phyloP scores from a whole-genome alignment of 2,113 vertebrate genomes.

The Bos indicus region DNA sequence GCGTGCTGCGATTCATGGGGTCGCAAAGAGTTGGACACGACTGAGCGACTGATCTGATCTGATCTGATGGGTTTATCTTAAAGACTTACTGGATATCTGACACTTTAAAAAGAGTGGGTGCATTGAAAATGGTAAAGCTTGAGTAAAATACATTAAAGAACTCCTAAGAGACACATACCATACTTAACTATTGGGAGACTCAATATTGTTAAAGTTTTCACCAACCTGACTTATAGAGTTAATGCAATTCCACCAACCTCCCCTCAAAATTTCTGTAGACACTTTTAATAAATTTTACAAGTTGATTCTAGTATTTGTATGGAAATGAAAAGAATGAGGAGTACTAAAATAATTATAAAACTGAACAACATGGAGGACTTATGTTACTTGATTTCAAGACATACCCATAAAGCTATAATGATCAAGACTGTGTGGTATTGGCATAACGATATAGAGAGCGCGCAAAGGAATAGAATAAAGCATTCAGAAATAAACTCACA shows the following conservation, averaged over 20 bases:
- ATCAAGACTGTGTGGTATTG: not conserved
- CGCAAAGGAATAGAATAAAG: not conserved
- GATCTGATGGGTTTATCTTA: not conserved
- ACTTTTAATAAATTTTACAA: not conserved
- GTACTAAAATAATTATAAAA: not conserved
- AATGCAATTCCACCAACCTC: not conserved
- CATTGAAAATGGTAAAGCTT: not conserved
- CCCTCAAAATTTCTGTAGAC: not conserved
- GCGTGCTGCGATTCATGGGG: too few species aligned
- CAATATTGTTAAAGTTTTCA: not conserved
- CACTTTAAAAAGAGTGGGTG: not conserved
- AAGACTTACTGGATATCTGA: not conserved
- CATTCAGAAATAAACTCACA: not conserved
- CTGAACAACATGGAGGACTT: not conserved
- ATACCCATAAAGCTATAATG: not conserved
- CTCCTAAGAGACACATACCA: not conserved
- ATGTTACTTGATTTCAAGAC: not conserved
- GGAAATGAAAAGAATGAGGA: not conserved
- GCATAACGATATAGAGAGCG: not conserved
- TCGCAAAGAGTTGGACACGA: too few species aligned
- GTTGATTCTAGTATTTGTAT: not conserved
- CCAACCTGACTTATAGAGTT: not conserved
- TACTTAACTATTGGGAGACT: not conserved
- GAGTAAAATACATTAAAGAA: not conserved
- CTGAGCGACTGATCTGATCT: too few species aligned